A percentile compares a stretch with the other conserved stretches of the same genome.
Evolutionary conservation across 2,113 vertebrate species (phyloP).

Genomic region (Bufo gargarizans): DNA sequence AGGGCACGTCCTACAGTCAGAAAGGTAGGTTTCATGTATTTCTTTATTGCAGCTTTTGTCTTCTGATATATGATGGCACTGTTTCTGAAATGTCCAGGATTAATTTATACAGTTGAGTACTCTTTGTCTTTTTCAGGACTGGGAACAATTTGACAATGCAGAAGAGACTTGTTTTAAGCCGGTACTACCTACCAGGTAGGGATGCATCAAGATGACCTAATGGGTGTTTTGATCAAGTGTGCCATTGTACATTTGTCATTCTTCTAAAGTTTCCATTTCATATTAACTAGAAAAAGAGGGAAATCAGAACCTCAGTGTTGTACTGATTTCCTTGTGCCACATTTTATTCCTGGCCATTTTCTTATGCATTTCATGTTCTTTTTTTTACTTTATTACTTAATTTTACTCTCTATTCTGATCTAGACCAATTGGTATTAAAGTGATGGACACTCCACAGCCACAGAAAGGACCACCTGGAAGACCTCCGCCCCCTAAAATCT

Average conservation of each 20-base stretch:
- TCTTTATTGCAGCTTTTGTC: not conserved
- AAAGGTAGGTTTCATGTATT: constrained; percentile 65
- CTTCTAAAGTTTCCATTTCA: not conserved
- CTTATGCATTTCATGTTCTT: not conserved
- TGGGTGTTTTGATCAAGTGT: not conserved
- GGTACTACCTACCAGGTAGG: constrained; percentile 79
- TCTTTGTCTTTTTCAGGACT: constrained; percentile 69
- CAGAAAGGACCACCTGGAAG: constrained; percentile 80
- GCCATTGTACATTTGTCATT: not conserved
- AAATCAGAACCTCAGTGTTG: not conserved
- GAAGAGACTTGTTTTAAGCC: constrained; percentile 65
- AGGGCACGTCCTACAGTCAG: constrained; percentile 62
- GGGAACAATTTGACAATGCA: constrained; percentile 61
- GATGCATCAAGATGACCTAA: not conserved
- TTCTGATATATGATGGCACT: not conserved
- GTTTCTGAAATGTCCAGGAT: not conserved
- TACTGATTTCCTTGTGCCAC: not conserved
- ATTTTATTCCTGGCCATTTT: not conserved
- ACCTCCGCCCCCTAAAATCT: constrained; percentile 83
- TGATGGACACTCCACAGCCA: constrained; percentile 74
- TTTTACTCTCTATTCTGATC: constrained; percentile 44
- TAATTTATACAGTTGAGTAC: not conserved
- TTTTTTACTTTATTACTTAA: not conserved
- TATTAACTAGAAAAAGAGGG: not conserved
- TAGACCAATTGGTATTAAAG: constrained; percentile 77